Conservation (phyloP, 2,113 vertebrate genomes). For the Sisor rabdophorus region DNA sequence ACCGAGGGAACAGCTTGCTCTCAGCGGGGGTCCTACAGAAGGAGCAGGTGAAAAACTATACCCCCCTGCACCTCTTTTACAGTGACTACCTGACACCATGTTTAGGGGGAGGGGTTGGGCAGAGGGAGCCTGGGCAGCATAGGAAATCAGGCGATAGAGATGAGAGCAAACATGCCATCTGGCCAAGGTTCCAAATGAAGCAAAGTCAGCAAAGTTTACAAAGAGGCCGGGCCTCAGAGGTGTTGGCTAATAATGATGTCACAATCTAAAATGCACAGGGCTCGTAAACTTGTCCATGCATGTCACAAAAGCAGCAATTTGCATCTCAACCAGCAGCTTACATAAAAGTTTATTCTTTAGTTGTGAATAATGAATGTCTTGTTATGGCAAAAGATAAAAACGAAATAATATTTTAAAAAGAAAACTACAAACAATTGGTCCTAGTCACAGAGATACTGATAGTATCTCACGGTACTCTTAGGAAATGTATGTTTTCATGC, state of each 20-base stretch:
- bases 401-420: not conserved
- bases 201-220: constrained; percentile 24
- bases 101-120: constrained; percentile 31
- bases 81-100: constrained; percentile 67
- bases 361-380: not conserved
- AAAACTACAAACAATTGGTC: not conserved
- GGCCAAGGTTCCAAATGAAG: constrained; percentile 49
- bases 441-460: not conserved
- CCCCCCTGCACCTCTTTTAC: constrained; percentile 61
- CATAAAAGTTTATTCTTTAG: not conserved
- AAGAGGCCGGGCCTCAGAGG: constrained; percentile 28
- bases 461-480: not conserved
- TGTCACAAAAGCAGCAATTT: constrained; percentile 1
- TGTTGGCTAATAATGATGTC: constrained; percentile 53
- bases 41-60: constrained; percentile 70
- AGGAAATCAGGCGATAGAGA: constrained; percentile 42
- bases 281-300: not conserved
- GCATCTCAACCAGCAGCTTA: not conserved
- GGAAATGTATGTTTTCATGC: not conserved
- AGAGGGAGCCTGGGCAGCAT: constrained; percentile 40
- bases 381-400: not conserved
- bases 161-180: constrained; percentile 54
- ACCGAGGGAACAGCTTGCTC: constrained; percentile 65
- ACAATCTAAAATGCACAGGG: constrained; percentile 34
- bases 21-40: constrained; percentile 63